phyloP scores from a whole-genome alignment of 35 echinoderm and acorn worm species.

The Amphiura filiformis region DNA sequence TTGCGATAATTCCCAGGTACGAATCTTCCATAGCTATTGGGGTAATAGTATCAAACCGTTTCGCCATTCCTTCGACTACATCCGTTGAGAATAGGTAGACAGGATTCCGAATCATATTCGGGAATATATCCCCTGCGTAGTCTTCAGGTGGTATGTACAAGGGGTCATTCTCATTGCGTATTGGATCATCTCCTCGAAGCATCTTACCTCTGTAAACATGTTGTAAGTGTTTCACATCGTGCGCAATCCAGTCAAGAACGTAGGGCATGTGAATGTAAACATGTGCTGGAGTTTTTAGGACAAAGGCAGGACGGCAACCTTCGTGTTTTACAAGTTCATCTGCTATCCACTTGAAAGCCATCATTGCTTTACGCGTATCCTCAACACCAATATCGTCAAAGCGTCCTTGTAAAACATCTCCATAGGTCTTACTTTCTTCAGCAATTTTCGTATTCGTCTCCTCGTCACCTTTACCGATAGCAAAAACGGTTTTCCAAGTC shows the following conservation, averaged over 20 bases:
- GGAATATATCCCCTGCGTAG: constrained; percentile 49
- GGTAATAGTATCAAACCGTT: constrained; percentile 33
- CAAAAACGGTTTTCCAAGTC: constrained; percentile 74
- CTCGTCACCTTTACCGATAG: constrained; percentile 34
- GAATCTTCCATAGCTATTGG: constrained; percentile 92
- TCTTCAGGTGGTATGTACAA: constrained; percentile 59
- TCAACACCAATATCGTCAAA: constrained; percentile 62
- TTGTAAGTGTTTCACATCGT: constrained; percentile 1
- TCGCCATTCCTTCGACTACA: constrained; percentile 54
- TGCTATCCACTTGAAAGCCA: constrained; percentile 66
- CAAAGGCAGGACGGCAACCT: constrained; percentile 47
- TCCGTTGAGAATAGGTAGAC: constrained; percentile 70
- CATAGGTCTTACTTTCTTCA: constrained; percentile 16
- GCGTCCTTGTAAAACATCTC: constrained; percentile 85
- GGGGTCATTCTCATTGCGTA: constrained; percentile 48
- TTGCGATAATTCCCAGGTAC: constrained; percentile 85
- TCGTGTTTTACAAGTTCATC: neutral
- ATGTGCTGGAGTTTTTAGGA: constrained; percentile 56
- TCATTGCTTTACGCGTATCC: constrained; percentile 75
- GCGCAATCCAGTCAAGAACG: constrained; percentile 52
- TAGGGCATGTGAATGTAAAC: constrained; percentile 76
- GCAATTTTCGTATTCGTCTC: constrained; percentile 8
- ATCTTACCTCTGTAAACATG: constrained; percentile 69
- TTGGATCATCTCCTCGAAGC: constrained; percentile 64
- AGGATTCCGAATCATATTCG: constrained; percentile 55